Percentiles rank a stretch among this genome's conserved stretches.
These are phyloP conservation scores for Lamproptera curius DNA, from an alignment of 2,888 invertebrate genomes.

Conservation along the genomic window DNA sequence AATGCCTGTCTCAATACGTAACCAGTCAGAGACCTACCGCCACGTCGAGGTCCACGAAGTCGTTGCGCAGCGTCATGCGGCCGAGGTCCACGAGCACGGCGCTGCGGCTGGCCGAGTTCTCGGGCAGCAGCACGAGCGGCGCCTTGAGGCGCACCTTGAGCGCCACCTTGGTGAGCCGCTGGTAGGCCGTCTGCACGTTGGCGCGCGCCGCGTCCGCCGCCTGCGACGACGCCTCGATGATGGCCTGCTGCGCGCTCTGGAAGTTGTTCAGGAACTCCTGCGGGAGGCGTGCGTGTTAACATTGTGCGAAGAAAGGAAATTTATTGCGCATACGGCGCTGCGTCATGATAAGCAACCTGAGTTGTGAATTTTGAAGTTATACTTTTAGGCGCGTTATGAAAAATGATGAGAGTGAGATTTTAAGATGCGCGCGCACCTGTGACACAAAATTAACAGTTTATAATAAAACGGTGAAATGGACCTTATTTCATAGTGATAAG, in stretches of 20 bases:
- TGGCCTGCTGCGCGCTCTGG: constrained; percentile 91
- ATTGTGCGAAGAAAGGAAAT: too few species aligned
- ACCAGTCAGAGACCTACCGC: constrained; percentile 55
- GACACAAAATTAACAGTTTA: too few species aligned
- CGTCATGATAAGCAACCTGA: too few species aligned
- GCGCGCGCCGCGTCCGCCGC: constrained; percentile 94
- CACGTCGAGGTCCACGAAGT: constrained; percentile 74
- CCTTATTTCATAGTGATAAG: too few species aligned
- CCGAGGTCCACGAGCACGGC: constrained; percentile 93
- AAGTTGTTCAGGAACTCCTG: constrained; percentile 93
- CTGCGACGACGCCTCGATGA: constrained; percentile 93
- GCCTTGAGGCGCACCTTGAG: constrained; percentile 85
- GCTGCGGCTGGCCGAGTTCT: constrained; percentile 87
- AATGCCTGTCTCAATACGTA: too few species aligned
- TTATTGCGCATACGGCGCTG: too few species aligned
- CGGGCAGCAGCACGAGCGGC: constrained; percentile 94
- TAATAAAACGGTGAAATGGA: too few species aligned
- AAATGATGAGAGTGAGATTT: too few species aligned
- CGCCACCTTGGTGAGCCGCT: constrained; percentile 81
- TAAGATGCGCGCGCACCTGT: too few species aligned
- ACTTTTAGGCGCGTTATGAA: too few species aligned
- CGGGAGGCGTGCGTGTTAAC: too few species aligned
- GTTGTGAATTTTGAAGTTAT: too few species aligned
- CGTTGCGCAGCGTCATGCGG: constrained; percentile 84
- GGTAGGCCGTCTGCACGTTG: constrained; percentile 90